phyloP scores from a whole-genome alignment of 2,113 vertebrate species.

The Phycodurus eques region DNA sequence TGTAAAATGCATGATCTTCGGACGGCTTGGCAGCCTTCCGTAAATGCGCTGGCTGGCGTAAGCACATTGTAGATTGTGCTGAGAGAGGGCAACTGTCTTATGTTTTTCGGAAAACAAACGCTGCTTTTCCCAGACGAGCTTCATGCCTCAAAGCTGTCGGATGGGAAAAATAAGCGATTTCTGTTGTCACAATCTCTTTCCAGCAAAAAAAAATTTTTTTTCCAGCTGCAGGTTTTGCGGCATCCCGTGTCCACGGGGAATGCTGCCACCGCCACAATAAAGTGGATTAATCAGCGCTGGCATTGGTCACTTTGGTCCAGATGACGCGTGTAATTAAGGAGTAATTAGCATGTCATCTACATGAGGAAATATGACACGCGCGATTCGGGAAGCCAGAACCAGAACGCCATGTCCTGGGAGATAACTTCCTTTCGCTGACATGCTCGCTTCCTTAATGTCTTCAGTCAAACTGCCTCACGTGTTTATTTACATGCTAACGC shows the following conservation, averaged over 20 bases:
- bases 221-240: slow-evolving; percentile 20
- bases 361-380: slow-evolving; percentile 73
- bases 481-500: slow-evolving; percentile 74
- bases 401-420: slow-evolving; percentile 37
- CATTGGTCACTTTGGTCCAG: slow-evolving; percentile 74
- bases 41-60: slow-evolving; percentile 26
- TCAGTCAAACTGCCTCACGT: slow-evolving; percentile 50
- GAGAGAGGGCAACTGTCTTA: slow-evolving; percentile 45
- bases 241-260: slow-evolving; percentile 64
- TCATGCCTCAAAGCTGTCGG: neutral
- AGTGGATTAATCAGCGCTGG: slow-evolving; percentile 77
- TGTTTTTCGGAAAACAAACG: slow-evolving; percentile 29
- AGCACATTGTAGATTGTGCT: slow-evolving; percentile 48
- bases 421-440: slow-evolving; percentile 54
- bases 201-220: neutral
- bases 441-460: slow-evolving; percentile 37
- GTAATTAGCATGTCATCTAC: slow-evolving; percentile 82
- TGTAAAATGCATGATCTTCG: slow-evolving; percentile 44
- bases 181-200: slow-evolving; percentile 1
- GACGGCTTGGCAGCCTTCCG: slow-evolving; percentile 43
- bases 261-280: slow-evolving; percentile 69
- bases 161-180: slow-evolving; percentile 22
- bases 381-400: slow-evolving; percentile 19
- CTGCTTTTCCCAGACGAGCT: neutral
- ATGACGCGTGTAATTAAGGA: slow-evolving; percentile 79